Base-by-base conservation (phyloP, 2,888 invertebrate species). In the Eupithecia centaureata region DNA sequence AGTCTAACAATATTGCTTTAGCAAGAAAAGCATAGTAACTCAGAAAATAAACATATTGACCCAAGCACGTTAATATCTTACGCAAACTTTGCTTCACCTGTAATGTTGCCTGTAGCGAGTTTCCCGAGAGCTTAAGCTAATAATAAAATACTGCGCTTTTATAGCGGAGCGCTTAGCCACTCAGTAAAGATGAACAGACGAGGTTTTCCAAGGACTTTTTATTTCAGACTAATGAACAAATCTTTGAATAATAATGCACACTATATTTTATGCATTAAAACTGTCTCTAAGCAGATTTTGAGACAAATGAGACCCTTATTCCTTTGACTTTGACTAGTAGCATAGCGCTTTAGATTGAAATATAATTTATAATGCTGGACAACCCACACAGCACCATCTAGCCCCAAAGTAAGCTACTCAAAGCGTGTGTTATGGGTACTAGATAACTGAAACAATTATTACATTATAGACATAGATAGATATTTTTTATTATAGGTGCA, bases 11-110 rank as follows among this genome's bases (percentile, higher is more conserved):
- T 42, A 15, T 52, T 27, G 27, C 13, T 15, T 15, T 15, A 54
- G n/a, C 54, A 28, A 28, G 12, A 0, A n/a, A 15, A 54, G 32
- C 56, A 18, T 28, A 32, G n/a, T 3, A 56, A 18, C 18, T 18
- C n/a, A 32, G 5, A 3, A 32, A 32, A 56, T n/a, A n/a, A 18
- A 22, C 1, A 30, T 57, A 57, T 57, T 32, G 57, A 28, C 57
- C 32, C 2, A 57, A 5, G 32, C 57, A 57, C 1, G n/a, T 30
- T 60, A 42, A 27, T 56, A 54, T 56, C 30, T 56, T 30, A 60
- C 60, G 33, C 42, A 42, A 60, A 60, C 42, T 47, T 30, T 30
- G 60, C 42, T 60, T 51, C 15, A 52, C 15, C 51, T 51, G 47
- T 10, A 38, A 30, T 27, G 30, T 28, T 30, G 56, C 27, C n/a